Conservation (phyloP, 2,888 invertebrate species). For the Dilophus febrilis region DNA sequence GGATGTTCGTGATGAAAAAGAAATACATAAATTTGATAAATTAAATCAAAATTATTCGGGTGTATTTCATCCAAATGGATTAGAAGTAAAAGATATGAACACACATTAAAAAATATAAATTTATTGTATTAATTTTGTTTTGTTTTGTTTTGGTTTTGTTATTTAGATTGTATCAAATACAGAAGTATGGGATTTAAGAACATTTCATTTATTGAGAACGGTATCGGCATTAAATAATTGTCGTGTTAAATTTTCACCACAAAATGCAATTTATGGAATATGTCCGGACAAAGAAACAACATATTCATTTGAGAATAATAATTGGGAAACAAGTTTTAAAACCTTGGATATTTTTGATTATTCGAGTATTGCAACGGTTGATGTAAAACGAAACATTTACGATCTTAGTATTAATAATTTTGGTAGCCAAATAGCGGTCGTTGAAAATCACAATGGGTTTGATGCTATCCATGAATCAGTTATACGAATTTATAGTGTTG, state of each 20-base stretch:
- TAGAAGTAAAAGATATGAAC: too few relatives aligned
- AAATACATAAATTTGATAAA: slow-evolving; percentile 95
- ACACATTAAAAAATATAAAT: background rate
- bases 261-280: slow-evolving; percentile 75
- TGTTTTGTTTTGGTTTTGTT: slow-evolving; percentile 3
- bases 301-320: slow-evolving; percentile 45
- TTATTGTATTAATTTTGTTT: slow-evolving; percentile 4
- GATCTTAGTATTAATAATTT: slow-evolving; percentile 66
- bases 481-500: slow-evolving; percentile 84
- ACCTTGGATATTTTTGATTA: slow-evolving; percentile 91
- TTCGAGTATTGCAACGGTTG: slow-evolving; percentile 82
- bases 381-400: slow-evolving; percentile 79
- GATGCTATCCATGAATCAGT: slow-evolving; percentile 76
- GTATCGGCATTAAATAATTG: slow-evolving; percentile 89
- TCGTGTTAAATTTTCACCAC: slow-evolving; percentile 69
- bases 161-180: slow-evolving; percentile 80
- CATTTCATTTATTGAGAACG: slow-evolving; percentile 83
- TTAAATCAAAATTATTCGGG: slow-evolving; percentile 89
- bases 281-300: slow-evolving; percentile 55
- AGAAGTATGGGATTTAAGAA: slow-evolving; percentile 95
- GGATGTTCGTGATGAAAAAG: slow-evolving; percentile 74
- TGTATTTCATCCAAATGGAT: slow-evolving; percentile 88
- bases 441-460: slow-evolving; percentile 75
- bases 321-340: slow-evolving; percentile 83
- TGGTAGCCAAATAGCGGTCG: slow-evolving; percentile 77